phyloP scores from a whole-genome alignment of 2,113 vertebrate genomes.

The Anguilla japonica region DNA sequence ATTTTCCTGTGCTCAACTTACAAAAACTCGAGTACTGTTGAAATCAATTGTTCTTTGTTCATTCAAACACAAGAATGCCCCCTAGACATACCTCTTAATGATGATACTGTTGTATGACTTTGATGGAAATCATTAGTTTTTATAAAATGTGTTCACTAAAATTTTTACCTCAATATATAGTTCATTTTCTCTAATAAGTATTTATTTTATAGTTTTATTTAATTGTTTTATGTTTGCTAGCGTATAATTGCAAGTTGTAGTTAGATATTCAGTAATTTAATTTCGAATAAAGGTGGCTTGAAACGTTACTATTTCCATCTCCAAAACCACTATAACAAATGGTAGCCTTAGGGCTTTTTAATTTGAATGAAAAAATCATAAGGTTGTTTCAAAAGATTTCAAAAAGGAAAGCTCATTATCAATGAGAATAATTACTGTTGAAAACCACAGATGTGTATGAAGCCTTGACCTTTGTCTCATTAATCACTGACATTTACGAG shows the following conservation, averaged over 20 bases:
- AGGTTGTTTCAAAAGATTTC: conserved; percentile 1
- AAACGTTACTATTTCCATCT: not conserved
- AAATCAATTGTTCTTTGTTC: not conserved
- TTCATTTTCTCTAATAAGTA: not conserved
- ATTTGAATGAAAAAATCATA: not conserved
- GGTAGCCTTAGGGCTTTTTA: not conserved
- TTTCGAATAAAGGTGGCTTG: not conserved
- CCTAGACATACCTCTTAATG: not conserved
- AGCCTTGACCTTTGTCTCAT: not conserved
- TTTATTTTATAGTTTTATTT: not conserved
- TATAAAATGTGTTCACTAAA: not conserved
- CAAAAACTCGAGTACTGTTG: not conserved
- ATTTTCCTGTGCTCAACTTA: not conserved
- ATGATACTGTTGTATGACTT: not conserved
- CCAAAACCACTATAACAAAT: not conserved
- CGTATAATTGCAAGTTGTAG: not conserved
- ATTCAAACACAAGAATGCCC: not conserved
- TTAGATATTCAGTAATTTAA: not conserved
- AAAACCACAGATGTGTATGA: conserved; percentile 12
- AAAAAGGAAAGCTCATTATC: not conserved
- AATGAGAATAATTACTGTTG: conserved; percentile 7
- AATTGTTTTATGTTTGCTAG: not conserved
- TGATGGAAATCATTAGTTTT: not conserved
- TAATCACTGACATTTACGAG: not conserved
- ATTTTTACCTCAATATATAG: not conserved